These are phyloP conservation scores for Tetanocera ferruginea DNA, from an alignment of 2,888 invertebrate genomes.

Conservation along the genomic window DNA sequence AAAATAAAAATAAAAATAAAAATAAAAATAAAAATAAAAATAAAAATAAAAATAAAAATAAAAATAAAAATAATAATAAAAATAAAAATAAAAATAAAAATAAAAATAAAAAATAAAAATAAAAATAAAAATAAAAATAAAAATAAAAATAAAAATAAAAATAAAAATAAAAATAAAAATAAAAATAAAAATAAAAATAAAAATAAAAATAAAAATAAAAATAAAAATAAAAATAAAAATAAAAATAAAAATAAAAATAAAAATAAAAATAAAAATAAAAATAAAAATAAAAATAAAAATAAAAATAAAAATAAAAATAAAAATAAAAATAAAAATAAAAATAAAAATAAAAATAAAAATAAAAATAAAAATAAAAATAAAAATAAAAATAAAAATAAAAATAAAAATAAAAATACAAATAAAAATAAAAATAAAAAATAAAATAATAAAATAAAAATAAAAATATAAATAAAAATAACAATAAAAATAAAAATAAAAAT, in stretches of 20 bases:
- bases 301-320: background rate
- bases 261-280: background rate
- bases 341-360: background rate
- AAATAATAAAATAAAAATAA: background rate
- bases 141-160: background rate
- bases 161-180: background rate
- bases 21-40: too few species aligned
- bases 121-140: background rate
- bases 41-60: too few species aligned
- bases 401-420: background rate
- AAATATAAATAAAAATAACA: background rate
- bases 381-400: background rate
- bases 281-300: background rate
- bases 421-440: background rate
- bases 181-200: background rate
- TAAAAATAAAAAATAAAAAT: background rate
- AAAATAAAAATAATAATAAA: background rate
- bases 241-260: background rate
- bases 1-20: too few species aligned
- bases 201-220: background rate
- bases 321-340: background rate
- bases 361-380: background rate
- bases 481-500: background rate
- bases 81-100: background rate
- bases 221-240: background rate